Evolutionary conservation across 2,113 vertebrate genomes (phyloP).

Genomic region (Periophthalmodon schlosseri): DNA sequence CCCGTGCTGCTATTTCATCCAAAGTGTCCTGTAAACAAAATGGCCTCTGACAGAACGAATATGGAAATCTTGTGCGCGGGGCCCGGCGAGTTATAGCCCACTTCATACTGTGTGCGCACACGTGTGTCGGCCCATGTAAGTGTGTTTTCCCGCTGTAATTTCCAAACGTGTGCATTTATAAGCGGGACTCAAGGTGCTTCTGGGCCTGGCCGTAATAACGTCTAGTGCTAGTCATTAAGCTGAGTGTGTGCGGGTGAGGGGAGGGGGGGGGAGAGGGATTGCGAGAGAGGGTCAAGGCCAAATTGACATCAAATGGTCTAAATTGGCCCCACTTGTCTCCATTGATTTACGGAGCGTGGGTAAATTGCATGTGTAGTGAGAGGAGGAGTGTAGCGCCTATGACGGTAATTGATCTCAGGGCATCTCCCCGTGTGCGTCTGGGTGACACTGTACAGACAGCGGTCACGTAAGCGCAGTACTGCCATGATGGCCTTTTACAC

Average conservation of each 20-base stretch:
- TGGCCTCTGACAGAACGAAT: constrained; percentile 73
- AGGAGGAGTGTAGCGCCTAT: constrained; percentile 19
- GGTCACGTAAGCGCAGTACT: constrained; percentile 8
- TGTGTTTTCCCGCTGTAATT: constrained; percentile 7
- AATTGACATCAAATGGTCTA: constrained; percentile 79
- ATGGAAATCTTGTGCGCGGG: constrained; percentile 70
- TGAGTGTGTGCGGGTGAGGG: constrained; percentile 27
- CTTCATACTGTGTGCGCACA: not conserved
- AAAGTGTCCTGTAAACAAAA: constrained; percentile 78
- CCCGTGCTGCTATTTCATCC: constrained; percentile 74
- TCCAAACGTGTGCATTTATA: constrained; percentile 14
- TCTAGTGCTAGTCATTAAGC: constrained; percentile 62
- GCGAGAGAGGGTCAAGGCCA: constrained; percentile 72
- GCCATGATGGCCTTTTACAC: constrained; percentile 25
- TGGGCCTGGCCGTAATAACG: constrained; percentile 72
- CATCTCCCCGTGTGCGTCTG: constrained; percentile 11
- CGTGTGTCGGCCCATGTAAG: constrained; percentile 8
- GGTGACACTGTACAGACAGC: constrained; percentile 34
- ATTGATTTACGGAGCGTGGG: constrained; percentile 75
- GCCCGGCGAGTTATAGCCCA: constrained; percentile 61
- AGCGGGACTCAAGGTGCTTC: constrained; percentile 38
- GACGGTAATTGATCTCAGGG: constrained; percentile 57
- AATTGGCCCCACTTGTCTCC: constrained; percentile 78
- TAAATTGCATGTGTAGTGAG: constrained; percentile 73
- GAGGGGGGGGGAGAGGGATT: constrained; percentile 38